Evolutionary conservation across 2,888 invertebrate genomes (phyloP), one percentile per base, ranked within the genome.

Genomic region (Heliconius hortense): DNA sequence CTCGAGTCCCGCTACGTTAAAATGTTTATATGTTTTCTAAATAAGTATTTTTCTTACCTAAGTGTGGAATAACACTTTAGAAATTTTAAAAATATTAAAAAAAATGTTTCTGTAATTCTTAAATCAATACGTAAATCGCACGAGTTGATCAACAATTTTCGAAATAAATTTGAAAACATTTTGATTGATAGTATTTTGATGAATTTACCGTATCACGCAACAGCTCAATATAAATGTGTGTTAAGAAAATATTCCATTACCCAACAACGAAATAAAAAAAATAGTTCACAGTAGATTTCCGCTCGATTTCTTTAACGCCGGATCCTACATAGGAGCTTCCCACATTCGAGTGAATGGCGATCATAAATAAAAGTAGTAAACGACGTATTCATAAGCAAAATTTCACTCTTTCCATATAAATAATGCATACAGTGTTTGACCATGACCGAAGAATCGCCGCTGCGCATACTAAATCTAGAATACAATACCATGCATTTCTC

Each of bases 401-500:
- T 93, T 92, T 92, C 92, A 92, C 92, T 92, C 86, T 89, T 88
- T 86, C 88, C 74, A 82, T 84, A 90, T 92, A 88, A 89, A 93
- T 92, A 90, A 92, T 92, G 86, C 90, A 91, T 89, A 82, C 74
- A 79, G 75, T 79, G 78, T 83, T 83, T 89, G 89, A 86, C 91
- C 90, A 85, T 88, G 87, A 89, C 88, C 90, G 86, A 80, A 73
- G 79, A 67, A 80, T 78, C 79, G 78, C 73, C 79, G 81, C 73
- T 76, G 77, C 82, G 92, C 86, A 91, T 92, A 88, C 87, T 80
- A 87, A 90, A 82, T 80, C 71, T 26, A 77, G 77, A 70, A 81
- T 76, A 87, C 87, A 87, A 87, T 87, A 82, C 83, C 72, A 71
- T 77, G 74, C 81, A 87, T 90, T 91, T 90, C 89, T 87, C 87